Percentiles rank a stretch among this genome's conserved stretches.
phyloP scores from a whole-genome alignment of 2,888 invertebrate species.

The Andrena trimmerana region DNA sequence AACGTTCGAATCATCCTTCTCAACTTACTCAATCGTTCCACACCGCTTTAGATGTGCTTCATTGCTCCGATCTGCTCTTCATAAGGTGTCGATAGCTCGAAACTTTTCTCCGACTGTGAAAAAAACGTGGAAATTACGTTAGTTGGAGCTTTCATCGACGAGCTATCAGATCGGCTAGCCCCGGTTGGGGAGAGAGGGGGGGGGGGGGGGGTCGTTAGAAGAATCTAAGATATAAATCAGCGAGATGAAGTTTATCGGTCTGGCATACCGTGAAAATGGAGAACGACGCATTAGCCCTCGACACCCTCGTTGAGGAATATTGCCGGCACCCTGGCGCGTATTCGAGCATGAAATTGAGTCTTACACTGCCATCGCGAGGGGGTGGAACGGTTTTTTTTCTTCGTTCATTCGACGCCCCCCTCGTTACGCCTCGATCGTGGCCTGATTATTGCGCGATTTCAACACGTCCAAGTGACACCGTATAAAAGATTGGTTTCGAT shows the following conservation, averaged over 20 bases:
- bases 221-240: slow-evolving; percentile 65
- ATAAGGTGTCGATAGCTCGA: not conserved
- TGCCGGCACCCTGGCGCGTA: slow-evolving; percentile 54
- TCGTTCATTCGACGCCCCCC: slow-evolving; percentile 42
- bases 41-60: not conserved
- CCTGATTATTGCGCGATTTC: slow-evolving; percentile 54
- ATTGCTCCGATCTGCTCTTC: not conserved
- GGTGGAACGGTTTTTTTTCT: slow-evolving; percentile 49
- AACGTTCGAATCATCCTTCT: not conserved
- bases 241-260: slow-evolving; percentile 64
- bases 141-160: slow-evolving; percentile 3
- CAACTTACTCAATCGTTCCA: not conserved
- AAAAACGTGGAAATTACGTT: not conserved
- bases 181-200: not conserved
- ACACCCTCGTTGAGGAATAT: slow-evolving; percentile 61
- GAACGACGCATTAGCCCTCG: slow-evolving; percentile 64
- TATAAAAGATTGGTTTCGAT: slow-evolving; percentile 7
- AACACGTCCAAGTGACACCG: slow-evolving; percentile 13
- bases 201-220: slow-evolving; percentile 21
- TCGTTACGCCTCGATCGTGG: slow-evolving; percentile 54
- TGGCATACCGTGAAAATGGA: slow-evolving; percentile 63
- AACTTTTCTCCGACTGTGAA: slow-evolving; percentile 30
- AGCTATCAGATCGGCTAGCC: slow-evolving; percentile 7
- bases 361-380: slow-evolving; percentile 53
- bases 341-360: slow-evolving; percentile 73